phyloP scores from a whole-genome alignment of 2,888 invertebrate genomes.

The Cerceris rybyensis region DNA sequence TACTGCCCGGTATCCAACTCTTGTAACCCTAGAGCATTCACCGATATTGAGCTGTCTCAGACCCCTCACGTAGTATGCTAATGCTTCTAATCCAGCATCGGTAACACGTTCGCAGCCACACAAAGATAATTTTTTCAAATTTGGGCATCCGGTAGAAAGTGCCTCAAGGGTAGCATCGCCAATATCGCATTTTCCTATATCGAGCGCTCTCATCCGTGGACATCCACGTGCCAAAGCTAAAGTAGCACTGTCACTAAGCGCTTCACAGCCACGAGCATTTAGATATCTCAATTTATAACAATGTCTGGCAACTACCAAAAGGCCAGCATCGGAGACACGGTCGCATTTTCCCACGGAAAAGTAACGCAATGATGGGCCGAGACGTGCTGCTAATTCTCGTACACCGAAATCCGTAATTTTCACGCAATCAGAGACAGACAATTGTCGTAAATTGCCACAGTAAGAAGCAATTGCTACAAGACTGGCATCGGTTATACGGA shows the following conservation, averaged over 20 bases:
- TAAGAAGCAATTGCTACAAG: conserved; percentile 96
- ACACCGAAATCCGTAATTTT: conserved; percentile 95
- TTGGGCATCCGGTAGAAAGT: conserved; percentile 94
- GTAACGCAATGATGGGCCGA: conserved; percentile 94
- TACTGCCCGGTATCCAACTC: conserved; percentile 94
- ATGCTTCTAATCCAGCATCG: conserved; percentile 92
- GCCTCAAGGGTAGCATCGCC: conserved; percentile 94
- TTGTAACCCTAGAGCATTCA: conserved; percentile 92
- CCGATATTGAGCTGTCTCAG: conserved; percentile 96
- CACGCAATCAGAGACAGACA: conserved; percentile 95
- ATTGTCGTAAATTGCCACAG: conserved; percentile 91
- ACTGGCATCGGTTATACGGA: conserved; percentile 94
- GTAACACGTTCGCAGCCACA: conserved; percentile 96
- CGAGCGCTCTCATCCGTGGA: conserved; percentile 92
- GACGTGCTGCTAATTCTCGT: conserved; percentile 91
- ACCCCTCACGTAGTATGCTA: conserved; percentile 95
- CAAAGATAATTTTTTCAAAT: conserved; percentile 93
- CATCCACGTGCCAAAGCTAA: conserved; percentile 93
- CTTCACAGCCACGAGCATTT: conserved; percentile 96
- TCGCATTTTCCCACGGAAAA: conserved; percentile 97
- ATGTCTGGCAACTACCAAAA: conserved; percentile 92
- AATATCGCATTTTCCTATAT: conserved; percentile 96
- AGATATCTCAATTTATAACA: conserved; percentile 95
- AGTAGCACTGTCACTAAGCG: conserved; percentile 95
- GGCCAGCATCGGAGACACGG: conserved; percentile 94